Evolutionary conservation across 2,113 vertebrate species (phyloP).

Genomic region (Ictalurus furcatus): DNA sequence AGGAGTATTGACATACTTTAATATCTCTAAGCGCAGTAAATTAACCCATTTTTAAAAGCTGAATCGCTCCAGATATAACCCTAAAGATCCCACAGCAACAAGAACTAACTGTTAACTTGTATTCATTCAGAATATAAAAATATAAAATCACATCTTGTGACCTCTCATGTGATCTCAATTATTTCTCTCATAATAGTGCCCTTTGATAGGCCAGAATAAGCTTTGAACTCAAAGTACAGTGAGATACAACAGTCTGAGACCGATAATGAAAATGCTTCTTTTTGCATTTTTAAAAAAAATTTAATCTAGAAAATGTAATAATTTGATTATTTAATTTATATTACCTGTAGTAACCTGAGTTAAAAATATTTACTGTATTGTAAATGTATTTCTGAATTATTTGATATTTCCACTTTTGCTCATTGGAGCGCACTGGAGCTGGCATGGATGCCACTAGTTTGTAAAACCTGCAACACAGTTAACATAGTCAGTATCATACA

Average conservation of each 20-base stretch:
- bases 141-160: neutral
- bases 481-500: neutral
- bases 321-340: neutral
- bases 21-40: neutral
- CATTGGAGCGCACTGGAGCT: neutral
- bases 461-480: neutral
- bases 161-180: neutral
- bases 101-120: neutral
- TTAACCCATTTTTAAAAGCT: neutral
- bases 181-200: neutral
- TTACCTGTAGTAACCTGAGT: neutral
- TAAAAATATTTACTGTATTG: neutral
- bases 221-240: neutral
- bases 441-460: neutral
- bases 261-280: neutral
- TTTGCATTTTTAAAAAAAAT: neutral
- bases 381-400: neutral
- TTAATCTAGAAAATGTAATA: neutral
- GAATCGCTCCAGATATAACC: neutral
- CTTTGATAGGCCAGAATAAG: neutral
- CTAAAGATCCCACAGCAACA: neutral
- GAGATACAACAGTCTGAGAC: neutral
- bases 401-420: neutral
- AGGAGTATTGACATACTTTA: slow-evolving; percentile 16
- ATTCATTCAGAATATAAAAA: neutral